Base-by-base conservation (phyloP, 2,113 vertebrate species). In the Hyla sarda region DNA sequence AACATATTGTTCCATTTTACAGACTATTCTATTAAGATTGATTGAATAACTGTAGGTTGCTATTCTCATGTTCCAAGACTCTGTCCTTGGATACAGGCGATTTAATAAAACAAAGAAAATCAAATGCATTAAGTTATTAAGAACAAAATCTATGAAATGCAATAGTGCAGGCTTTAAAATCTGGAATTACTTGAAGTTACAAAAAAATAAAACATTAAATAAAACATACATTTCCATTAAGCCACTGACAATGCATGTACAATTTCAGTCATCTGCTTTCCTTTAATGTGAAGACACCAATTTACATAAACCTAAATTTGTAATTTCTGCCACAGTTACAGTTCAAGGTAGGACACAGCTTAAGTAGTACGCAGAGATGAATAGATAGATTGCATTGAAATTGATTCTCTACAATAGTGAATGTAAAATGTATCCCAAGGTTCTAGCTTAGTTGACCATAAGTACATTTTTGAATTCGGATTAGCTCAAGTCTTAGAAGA, bases 51-150 rank as follows among this genome's bases (percentile, higher is more conserved):
- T 58, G 30, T 37, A n/a, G 32, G 50, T 23, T 79, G 21, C 32
- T 58, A 79, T 37, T 79, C 52, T 79, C 21, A 54, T 79, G 76
- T 56, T 79, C 32, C 76, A 79, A 58, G 50, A 79, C 21, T 58
- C 58, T 79, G 50, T 79, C 76, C 76, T 79, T 79, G 76, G 50
- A 79, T 37, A 79, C 10, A 9, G 52, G 30, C 28, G 34, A 79
- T 79, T 34, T 56, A 79, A 79, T 79, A 79, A 79, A 32, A 17
- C 19, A 58, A 79, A 58, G 28, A 23, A 79, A 58, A 79, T 79
- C 19, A 58, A 58, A 79, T 58, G 11, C 34, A 58, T 56, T 34
- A 79, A 37, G 32, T 71, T 71, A 37, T 71, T 71, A 71, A 71
- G 34, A 41, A 23, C 19, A 41, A 37, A 37, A 41, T 71, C 67